Conservation (phyloP, 2,888 invertebrate genomes). For the Pocota personata region DNA sequence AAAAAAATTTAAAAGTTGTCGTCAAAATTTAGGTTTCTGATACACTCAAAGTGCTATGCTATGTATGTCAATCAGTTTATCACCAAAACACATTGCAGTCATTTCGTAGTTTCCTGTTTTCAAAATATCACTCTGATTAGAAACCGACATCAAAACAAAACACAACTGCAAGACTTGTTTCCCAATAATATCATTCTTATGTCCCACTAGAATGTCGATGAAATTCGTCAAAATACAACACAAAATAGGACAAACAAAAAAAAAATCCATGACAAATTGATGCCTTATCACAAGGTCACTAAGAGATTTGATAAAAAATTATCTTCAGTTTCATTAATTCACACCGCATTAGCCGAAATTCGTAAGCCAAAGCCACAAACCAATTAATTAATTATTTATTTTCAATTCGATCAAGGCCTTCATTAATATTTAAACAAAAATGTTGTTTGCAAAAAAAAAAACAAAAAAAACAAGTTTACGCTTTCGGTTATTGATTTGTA, state of each 20-base stretch:
- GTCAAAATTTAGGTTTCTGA: conserved; percentile 7
- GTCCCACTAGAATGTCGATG: conserved; percentile 3
- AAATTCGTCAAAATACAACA: too few relatives aligned
- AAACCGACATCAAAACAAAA: conserved; percentile 5
- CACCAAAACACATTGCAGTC: not conserved
- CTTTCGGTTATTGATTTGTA: conserved; percentile 27
- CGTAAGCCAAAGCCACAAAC: not conserved
- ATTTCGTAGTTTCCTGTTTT: conserved; percentile 32
- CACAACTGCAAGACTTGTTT: not conserved
- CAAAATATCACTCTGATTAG: conserved; percentile 10
- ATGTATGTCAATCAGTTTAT: conserved; percentile 4
- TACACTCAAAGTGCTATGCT: not conserved
- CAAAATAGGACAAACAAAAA: too few relatives aligned
- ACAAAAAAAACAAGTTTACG: conserved; percentile 25
- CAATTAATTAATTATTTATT: conserved; percentile 5
- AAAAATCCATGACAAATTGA: not conserved
- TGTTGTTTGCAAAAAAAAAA: conserved; percentile 13
- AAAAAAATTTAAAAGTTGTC: not conserved
- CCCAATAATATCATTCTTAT: not conserved
- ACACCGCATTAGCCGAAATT: not conserved
- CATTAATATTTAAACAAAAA: not conserved
- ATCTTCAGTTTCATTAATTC: not conserved
- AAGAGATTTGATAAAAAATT: not conserved
- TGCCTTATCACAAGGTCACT: conserved; percentile 30
- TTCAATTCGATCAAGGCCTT: conserved; percentile 13